Base-by-base conservation (phyloP, 1,140 invertebrate species). In the Penaeus indicus region DNA sequence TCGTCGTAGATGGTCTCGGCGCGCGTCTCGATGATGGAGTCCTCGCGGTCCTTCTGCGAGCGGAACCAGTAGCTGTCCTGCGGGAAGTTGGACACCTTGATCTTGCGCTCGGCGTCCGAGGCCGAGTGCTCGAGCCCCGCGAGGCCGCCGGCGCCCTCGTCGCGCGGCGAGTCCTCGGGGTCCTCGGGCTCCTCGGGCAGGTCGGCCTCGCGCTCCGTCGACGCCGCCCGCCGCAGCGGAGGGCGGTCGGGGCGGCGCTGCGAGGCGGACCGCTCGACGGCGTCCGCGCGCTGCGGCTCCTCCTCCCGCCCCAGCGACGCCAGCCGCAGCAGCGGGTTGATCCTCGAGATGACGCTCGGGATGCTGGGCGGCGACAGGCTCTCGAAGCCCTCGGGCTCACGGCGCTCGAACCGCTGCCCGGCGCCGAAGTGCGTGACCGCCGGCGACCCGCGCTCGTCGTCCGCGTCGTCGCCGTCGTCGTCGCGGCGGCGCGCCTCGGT, bases 311-410 rank as follows among this genome's bases (percentile, higher is more conserved):
- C n/a, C 10, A 84, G 72, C 19, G 87, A 84, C 22, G 80, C 60
- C 22, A 88, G 61, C 27, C 62, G 60, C 72, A 88, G 10, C 1
- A 88, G 87, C 0, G 87, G 87, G 38, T 88, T 88, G 27, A 38
- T 84, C 67, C 87, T 61, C 47, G 87, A 88, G 21, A 88, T 80
- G 21, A 61, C 32, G 32, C 64, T 83, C 0, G 64, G 79, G 27
- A 78, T 84, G 72, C 81, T 88, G 22, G 87, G 72, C n/a, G 87
- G 81, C n/a, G 87, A 62, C 13, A 88, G 62, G 60, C 81, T 78
- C 3, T 88, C 87, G 64, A 88, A 88, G 16, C 87, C 87, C 8
- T 88, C 87, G 27, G 87, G 87, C 27, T 88, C 87, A 32, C 87
- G 62, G 25, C 87, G 75, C 32, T 88, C 69, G 47, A 78, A 64